Evolutionary conservation across 2,113 vertebrate genomes (phyloP).

Genomic region (Murina feae): DNA sequence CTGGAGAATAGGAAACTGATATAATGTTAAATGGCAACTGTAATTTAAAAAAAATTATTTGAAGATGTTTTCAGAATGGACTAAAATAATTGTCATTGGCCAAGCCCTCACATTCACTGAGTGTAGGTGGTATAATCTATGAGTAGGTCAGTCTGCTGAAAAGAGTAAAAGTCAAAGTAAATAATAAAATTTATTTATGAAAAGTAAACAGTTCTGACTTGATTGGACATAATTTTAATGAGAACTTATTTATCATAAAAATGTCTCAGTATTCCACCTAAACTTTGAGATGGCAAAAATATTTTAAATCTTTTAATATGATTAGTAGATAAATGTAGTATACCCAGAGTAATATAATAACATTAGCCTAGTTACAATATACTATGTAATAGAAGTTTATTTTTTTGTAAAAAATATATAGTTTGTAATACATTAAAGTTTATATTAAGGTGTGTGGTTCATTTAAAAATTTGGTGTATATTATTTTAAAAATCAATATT

Average conservation of each 20-base stretch:
- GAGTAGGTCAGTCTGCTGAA: background rate
- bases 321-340: background rate
- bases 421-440: background rate
- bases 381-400: background rate
- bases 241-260: background rate
- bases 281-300: background rate
- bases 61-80: background rate
- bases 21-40: background rate
- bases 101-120: background rate
- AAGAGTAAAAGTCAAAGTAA: background rate
- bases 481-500: background rate
- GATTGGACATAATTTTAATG: background rate
- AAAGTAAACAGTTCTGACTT: background rate
- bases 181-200: background rate
- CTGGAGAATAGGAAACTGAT: background rate
- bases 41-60: background rate
- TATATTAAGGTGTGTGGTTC: background rate
- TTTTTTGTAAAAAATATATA: background rate
- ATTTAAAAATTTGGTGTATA: background rate
- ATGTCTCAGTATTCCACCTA: background rate
- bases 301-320: background rate
- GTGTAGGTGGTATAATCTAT: background rate
- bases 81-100: background rate
- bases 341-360: background rate
- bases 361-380: background rate